Base-by-base conservation (phyloP, 2,113 vertebrate genomes). In the Tragulus kanchil region DNA sequence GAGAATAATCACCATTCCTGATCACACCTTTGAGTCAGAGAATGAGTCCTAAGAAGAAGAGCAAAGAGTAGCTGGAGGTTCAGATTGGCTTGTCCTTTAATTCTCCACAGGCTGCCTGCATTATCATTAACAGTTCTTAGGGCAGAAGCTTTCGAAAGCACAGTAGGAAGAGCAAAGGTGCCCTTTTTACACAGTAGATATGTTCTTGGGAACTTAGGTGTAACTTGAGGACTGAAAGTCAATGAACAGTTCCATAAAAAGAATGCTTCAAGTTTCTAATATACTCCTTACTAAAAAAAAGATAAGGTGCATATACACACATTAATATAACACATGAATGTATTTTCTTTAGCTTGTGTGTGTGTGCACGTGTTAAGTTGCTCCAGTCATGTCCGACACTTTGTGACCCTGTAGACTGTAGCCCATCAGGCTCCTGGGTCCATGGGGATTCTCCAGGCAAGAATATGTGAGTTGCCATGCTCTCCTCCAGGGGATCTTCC, bases 21-120 rank as follows among this genome's bases (percentile, higher is more conserved):
- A 45, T 26, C 88, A 84, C 73, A 86, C 15, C 52, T 94, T 89
- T 94, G 92, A 95, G 54, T 91, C 84, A 81, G 17, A 94, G 42
- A 97, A 96, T 14, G 10, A 95, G 48, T 65, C 73, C 83, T 28
- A 92, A 90, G 52, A 94, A 95, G 84, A 86, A 83, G 23, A 97
- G 97, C 56, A 95, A 91, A 97, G 73, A 79, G 3, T 78, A 84
- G 56, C 50, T 21, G 16, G 42, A 73, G 45, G 45, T 96, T 28
- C 59, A 97, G 14, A 59, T 13, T 62, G 56, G 50, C 26, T 96
- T 85, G 28, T 92, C 26, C 31, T 96, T 94, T 92, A 84, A 93
- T 96, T 95, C 61, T 95, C 62, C 3, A 12, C 12, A 95, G 83
- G 61, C 9, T 69, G 21, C 10, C 71, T 77, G 4, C 5, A 5